Conservation (phyloP, 2,113 vertebrate genomes). For the Macrotis lagotis region DNA sequence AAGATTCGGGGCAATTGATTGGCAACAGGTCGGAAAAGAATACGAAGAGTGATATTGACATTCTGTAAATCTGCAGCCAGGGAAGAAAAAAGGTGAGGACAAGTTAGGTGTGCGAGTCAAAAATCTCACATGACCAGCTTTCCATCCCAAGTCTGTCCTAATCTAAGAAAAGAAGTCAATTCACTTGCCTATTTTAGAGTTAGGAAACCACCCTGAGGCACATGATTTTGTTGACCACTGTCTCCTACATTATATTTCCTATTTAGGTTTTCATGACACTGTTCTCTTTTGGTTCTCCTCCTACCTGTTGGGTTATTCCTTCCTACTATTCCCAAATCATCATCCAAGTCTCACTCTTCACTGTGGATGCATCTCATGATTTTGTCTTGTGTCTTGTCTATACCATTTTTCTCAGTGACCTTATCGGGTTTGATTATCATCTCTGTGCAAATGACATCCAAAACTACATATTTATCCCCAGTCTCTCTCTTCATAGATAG, state of each 20-base stretch:
- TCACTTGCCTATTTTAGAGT: not conserved
- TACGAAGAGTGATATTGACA: conserved; percentile 97
- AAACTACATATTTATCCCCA: not conserved
- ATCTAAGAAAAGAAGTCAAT: not conserved
- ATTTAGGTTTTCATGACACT: not conserved
- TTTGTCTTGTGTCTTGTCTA: not conserved
- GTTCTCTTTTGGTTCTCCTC: not conserved
- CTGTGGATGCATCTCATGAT: not conserved
- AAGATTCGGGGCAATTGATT: conserved; percentile 94
- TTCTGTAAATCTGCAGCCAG: conserved; percentile 94
- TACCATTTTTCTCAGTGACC: not conserved
- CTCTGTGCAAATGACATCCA: not conserved
- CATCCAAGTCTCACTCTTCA: not conserved
- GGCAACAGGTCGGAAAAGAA: conserved; percentile 93
- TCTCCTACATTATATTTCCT: not conserved
- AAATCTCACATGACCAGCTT: not conserved
- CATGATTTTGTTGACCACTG: not conserved
- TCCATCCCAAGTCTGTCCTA: not conserved
- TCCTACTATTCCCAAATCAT: not conserved
- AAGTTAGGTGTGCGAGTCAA: not conserved
- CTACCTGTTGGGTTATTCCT: not conserved
- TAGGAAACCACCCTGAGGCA: not conserved
- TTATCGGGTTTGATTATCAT: not conserved
- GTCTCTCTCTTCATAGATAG: not conserved
- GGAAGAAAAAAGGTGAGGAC: not conserved